Base-by-base conservation (phyloP, 2,888 invertebrate species). In the Drosophila austrosaltans region DNA sequence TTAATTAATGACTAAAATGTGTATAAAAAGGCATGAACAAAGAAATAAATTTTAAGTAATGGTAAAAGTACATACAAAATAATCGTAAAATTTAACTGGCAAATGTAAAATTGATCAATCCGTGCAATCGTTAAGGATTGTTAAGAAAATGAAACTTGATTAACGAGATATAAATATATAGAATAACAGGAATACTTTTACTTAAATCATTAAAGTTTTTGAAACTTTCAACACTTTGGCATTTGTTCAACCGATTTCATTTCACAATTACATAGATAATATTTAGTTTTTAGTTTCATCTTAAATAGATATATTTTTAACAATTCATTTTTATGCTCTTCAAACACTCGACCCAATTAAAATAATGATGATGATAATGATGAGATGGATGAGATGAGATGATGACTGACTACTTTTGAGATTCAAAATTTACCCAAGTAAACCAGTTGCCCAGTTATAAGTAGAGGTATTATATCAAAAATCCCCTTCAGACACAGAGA, bases 321-420 rank as follows among this genome's bases (percentile, higher is more conserved):
- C 16, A n/a, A 20, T 32, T 25, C 25, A 6, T n/a, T 12, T 53
- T 36, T 39, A 3, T 40, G 7, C 25, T 42, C 22, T 20, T 12
- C 25, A 64, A 53, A 22, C 66, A 32, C 70, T 80, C 69, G 82
- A 84, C 82, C 87, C 57, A 87, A 77, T 79, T 82, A 81, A 64
- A 36, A 40, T 20, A 39, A 71, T 42, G 40, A 59, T 72, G 25
- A 57, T 1, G n/a, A 66, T 58, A 69, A 72, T 63, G 58, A 77
- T 44, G 44, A 16, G 44, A 67, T 66, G 42, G 58, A 63, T 36
- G 53, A 22, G 42, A 28, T 7, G 63, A 58, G 63, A 58, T n/a
- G 53, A 42, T 63, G 48, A 16, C 58, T 39, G 62, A 32, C 6
- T 42, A 44, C 44, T 44, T 20, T 22, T 48, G 22, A 25, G 22